Percentiles rank a stretch among this genome's conserved stretches.
phyloP scores from a whole-genome alignment of 2,888 invertebrate species.

The Lochmaea capreae region DNA sequence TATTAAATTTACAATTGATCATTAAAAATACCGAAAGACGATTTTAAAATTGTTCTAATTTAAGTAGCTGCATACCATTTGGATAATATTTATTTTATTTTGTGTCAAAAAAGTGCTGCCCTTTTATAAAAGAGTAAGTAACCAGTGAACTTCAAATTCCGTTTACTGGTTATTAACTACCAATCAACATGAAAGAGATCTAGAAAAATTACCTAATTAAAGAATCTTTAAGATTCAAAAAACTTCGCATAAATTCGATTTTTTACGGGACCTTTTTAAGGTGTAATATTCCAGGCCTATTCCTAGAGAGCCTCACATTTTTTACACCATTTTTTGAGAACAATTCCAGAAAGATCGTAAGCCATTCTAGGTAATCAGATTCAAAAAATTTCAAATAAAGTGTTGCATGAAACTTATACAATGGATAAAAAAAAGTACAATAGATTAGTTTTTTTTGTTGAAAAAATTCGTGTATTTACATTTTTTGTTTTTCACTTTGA shows the following conservation, averaged over 20 bases:
- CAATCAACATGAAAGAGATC: conserved; percentile 55
- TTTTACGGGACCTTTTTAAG: conserved; percentile 26
- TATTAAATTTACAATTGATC: too few relatives aligned
- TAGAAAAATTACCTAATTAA: conserved; percentile 46
- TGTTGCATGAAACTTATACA: not conserved
- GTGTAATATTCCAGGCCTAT: conserved; percentile 5
- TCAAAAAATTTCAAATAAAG: not conserved
- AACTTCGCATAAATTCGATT: conserved; percentile 46
- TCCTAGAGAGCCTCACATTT: not conserved
- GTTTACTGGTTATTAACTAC: conserved; percentile 43
- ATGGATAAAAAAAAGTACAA: not conserved
- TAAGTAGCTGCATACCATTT: not conserved
- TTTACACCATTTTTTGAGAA: too few relatives aligned
- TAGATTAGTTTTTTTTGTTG: not conserved
- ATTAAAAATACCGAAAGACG: not conserved
- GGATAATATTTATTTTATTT: not conserved
- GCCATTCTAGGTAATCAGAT: not conserved
- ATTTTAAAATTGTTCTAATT: not conserved
- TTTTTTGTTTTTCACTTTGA: not conserved
- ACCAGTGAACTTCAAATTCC: not conserved
- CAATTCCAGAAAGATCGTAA: not conserved
- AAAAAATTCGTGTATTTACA: not conserved
- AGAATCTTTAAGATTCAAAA: conserved; percentile 49
- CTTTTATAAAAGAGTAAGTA: not conserved
- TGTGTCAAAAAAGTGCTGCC: not conserved